Evolutionary conservation across 2,888 invertebrate genomes (phyloP).

Genomic region (Standfussiana lucernea): DNA sequence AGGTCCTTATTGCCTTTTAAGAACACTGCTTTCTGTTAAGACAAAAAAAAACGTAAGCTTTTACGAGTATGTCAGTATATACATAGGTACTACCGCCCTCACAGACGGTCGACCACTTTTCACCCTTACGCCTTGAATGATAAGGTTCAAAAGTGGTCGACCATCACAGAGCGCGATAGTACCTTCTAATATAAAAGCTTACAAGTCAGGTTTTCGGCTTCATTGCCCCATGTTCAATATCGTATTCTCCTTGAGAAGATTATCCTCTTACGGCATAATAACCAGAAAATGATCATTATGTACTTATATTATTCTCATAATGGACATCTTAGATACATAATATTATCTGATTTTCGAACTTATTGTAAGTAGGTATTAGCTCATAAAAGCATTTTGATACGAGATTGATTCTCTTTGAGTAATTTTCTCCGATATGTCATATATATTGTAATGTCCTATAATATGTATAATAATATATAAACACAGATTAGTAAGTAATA

Average conservation of each 20-base stretch:
- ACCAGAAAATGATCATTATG: constrained; percentile 25
- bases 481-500: constrained; percentile 19
- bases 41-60: background rate
- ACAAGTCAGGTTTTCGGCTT: background rate
- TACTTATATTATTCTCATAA: constrained; percentile 3
- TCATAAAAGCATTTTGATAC: constrained; percentile 17
- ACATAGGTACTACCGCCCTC: too few species aligned
- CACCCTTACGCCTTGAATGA: too few species aligned
- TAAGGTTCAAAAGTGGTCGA: too few species aligned
- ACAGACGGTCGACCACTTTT: too few species aligned
- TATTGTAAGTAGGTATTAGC: background rate
- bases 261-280: constrained; percentile 8
- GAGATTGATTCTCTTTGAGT: constrained; percentile 37
- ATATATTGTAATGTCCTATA: constrained; percentile 16
- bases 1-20: background rate
- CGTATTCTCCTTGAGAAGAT: constrained; percentile 27
- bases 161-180: too few species aligned
- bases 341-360: constrained; percentile 17
- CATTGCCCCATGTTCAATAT: constrained; percentile 5
- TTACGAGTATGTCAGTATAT: too few species aligned
- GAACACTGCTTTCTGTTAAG: background rate
- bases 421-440: constrained; percentile 53
- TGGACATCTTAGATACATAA: background rate
- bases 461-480: constrained; percentile 18
- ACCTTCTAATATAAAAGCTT: background rate